A percentile compares a stretch with the other conserved stretches of the same genome.
Evolutionary conservation across 2,888 invertebrate genomes (phyloP).

Genomic region (Eilema sororculum): DNA sequence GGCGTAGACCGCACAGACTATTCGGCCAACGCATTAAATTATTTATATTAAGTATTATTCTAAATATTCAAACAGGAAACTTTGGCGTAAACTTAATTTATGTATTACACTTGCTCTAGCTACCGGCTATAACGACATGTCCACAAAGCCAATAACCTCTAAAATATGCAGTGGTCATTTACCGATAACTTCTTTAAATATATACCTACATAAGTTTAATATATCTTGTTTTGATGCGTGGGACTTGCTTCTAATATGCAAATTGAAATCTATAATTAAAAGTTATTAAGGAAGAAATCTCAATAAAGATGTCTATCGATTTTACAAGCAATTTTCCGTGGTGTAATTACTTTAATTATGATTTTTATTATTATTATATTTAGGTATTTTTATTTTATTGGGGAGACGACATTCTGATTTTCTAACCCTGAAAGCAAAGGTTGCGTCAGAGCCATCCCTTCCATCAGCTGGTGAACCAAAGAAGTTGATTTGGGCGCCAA

Average conservation of each 20-base stretch:
- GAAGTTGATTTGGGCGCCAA: no score
- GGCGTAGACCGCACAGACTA: background rate
- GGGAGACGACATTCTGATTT: no score
- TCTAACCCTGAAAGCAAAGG: no score
- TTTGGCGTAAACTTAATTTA: background rate
- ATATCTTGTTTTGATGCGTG: constrained; percentile 3
- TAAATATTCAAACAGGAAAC: constrained; percentile 3
- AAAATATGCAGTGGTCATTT: constrained; percentile 28
- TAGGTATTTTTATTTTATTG: no score
- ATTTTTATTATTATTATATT: no score
- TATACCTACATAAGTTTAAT: background rate
- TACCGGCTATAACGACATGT: constrained; percentile 15
- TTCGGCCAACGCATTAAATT: background rate
- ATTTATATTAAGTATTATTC: no score
- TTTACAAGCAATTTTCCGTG: background rate
- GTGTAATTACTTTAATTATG: background rate
- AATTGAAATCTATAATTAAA: constrained; percentile 1
- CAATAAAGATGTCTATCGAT: background rate
- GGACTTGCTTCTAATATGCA: background rate
- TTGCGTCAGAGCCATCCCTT: no score
- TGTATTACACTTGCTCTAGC: constrained; percentile 7
- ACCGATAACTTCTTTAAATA: constrained; percentile 25
- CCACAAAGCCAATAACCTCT: constrained; percentile 14
- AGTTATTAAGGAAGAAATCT: constrained; percentile 6
- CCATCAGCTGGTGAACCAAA: no score